Percentiles rank a stretch among this genome's conserved stretches.
These are phyloP conservation scores for Drosophila mimica DNA, from an alignment of 2,888 invertebrate genomes.

Conservation along the genomic window DNA sequence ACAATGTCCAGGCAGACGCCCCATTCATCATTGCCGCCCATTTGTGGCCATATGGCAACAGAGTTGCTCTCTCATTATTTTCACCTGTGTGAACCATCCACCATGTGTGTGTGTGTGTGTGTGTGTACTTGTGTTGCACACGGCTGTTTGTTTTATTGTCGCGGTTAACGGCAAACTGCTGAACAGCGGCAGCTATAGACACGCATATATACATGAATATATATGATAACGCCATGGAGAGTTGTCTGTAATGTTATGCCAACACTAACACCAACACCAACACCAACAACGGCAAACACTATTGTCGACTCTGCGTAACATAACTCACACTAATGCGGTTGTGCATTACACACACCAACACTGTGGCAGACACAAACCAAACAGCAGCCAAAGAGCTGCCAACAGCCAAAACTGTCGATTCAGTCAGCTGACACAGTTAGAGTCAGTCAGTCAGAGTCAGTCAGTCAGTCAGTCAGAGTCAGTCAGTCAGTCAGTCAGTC, in stretches of 20 bases:
- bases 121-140: conserved; percentile 72
- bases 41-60: conserved; percentile 34
- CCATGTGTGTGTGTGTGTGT: not conserved
- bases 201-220: conserved; percentile 8
- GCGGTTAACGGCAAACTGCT: conserved; percentile 73
- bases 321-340: conserved; percentile 74
- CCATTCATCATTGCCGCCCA: conserved; percentile 8
- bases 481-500: conserved; percentile 59
- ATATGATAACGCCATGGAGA: conserved; percentile 26
- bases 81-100: conserved; percentile 30
- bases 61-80: conserved; percentile 44
- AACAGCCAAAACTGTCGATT: conserved; percentile 53
- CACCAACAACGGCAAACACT: conserved; percentile 41
- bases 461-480: conserved; percentile 51
- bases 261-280: conserved; percentile 56
- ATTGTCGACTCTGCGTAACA: conserved; percentile 51
- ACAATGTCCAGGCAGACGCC: conserved; percentile 2
- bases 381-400: conserved; percentile 63
- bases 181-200: conserved; percentile 36
- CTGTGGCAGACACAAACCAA: conserved; percentile 75
- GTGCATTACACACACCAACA: conserved; percentile 57
- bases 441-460: conserved; percentile 55
- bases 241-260: conserved; percentile 66
- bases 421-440: conserved; percentile 51
- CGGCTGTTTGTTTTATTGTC: conserved; percentile 78